Conservation (phyloP, 2,888 invertebrate genomes). For the Tetramorium bicarinatum region DNA sequence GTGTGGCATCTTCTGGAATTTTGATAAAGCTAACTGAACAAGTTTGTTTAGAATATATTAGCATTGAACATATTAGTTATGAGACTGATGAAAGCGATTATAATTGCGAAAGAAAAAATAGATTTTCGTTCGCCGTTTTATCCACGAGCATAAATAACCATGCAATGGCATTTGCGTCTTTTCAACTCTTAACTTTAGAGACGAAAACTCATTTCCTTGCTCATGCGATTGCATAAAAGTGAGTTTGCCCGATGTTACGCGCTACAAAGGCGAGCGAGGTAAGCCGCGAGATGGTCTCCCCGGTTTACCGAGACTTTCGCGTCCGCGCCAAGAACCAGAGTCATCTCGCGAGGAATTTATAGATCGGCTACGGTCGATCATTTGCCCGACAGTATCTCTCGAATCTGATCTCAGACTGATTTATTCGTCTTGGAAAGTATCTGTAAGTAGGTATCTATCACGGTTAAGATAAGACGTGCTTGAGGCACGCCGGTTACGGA, state of each 20-base stretch:
- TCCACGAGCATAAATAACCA: slow-evolving; percentile 30
- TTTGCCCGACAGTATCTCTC: slow-evolving; percentile 58
- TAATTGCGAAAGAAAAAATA: not conserved
- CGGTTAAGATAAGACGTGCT: slow-evolving; percentile 74
- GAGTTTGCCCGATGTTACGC: slow-evolving; percentile 25
- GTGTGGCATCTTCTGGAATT: not conserved
- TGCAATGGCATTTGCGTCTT: slow-evolving; percentile 42
- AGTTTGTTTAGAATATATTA: slow-evolving; percentile 13
- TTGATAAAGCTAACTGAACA: not conserved
- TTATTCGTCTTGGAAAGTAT: slow-evolving; percentile 78
- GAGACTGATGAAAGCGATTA: not conserved
- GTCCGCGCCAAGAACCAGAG: not conserved
- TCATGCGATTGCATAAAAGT: slow-evolving; percentile 66
- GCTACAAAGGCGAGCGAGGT: slow-evolving; percentile 41
- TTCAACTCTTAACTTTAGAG: slow-evolving; percentile 48
- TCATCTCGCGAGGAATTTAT: slow-evolving; percentile 51
- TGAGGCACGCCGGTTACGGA: slow-evolving; percentile 61
- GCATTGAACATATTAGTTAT: not conserved
- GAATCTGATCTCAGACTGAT: slow-evolving; percentile 72
- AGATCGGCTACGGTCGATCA: slow-evolving; percentile 59
- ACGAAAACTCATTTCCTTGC: slow-evolving; percentile 50
- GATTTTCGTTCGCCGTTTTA: not conserved
- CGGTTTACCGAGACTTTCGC: slow-evolving; percentile 40
- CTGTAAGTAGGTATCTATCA: slow-evolving; percentile 78
- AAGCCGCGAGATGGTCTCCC: slow-evolving; percentile 34